These are phyloP conservation scores for Nomada ruficornis DNA, from an alignment of 2,888 invertebrate genomes.

Conservation along the genomic window DNA sequence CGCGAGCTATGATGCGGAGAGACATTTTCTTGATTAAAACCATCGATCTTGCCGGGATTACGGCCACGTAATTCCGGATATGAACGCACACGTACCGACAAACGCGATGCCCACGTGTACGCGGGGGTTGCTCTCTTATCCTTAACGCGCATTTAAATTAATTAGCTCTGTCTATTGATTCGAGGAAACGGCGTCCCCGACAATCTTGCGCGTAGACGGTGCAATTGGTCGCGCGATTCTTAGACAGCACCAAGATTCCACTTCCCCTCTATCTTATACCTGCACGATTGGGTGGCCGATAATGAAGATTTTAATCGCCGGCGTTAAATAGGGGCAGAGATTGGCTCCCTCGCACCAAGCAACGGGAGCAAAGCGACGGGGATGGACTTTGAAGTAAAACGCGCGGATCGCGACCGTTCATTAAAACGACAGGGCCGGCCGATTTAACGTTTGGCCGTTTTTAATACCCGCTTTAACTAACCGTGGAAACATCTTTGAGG, in stretches of 20 bases:
- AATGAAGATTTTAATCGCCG: conserved; percentile 42
- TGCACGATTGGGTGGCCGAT: not conserved
- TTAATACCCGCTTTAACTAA: conserved; percentile 6
- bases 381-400: not conserved
- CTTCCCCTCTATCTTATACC: no score
- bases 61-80: conserved; percentile 67
- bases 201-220: no score
- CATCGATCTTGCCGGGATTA: conserved; percentile 77
- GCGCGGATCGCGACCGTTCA: conserved; percentile 16
- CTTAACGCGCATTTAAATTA: conserved; percentile 50
- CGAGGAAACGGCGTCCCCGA: not conserved
- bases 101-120: not conserved
- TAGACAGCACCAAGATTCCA: not conserved
- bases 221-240: not conserved
- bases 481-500: not conserved
- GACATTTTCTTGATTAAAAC: conserved; percentile 80
- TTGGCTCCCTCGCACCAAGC: conserved; percentile 12
- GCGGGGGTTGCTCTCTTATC: conserved; percentile 19
- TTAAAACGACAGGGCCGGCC: conserved; percentile 18
- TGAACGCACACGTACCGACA: conserved; percentile 38
- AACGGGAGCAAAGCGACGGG: conserved; percentile 4
- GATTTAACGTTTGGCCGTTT: conserved; percentile 27
- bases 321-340: conserved; percentile 20
- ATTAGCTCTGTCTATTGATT: conserved; percentile 43
- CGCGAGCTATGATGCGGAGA: conserved; percentile 71